A percentile compares a stretch with the other conserved stretches of the same genome.
Evolutionary conservation across 92 coral and sea anemone species (phyloP).

Genomic region (Isaurus tuberculatus): DNA sequence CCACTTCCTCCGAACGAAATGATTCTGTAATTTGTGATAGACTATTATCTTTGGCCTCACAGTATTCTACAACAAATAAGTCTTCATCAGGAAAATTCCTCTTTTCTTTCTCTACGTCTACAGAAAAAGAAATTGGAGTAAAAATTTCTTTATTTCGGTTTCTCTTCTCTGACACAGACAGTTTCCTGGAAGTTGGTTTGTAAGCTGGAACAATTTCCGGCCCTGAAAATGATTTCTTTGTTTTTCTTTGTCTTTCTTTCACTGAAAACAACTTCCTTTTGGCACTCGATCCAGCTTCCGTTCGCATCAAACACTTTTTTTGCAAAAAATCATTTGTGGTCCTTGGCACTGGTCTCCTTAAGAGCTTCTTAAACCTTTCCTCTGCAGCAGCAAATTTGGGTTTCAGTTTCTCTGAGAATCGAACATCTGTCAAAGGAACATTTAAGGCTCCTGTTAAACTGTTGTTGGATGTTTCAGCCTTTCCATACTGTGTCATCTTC

Average conservation of each 20-base stretch:
- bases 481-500: background rate
- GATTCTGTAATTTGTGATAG: background rate
- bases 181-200: background rate
- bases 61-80: background rate
- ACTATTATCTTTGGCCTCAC: background rate
- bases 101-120: background rate
- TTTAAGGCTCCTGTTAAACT: background rate
- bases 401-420: slow-evolving; percentile 19
- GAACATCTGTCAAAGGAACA: slow-evolving; percentile 51
- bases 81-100: background rate
- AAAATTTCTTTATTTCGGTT: background rate
- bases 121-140: background rate
- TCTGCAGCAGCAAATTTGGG: slow-evolving; percentile 47
- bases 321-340: background rate
- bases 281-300: background rate
- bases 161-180: background rate
- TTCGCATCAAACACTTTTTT: background rate
- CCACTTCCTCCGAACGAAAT: background rate
- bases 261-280: background rate
- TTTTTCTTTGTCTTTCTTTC: background rate
- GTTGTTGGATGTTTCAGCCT: background rate
- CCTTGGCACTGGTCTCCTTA: background rate
- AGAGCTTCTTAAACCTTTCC: slow-evolving; percentile 30
- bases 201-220: background rate
- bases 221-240: background rate